Evolutionary conservation across 2,888 invertebrate genomes (phyloP).

Genomic region (Acheta domesticus): DNA sequence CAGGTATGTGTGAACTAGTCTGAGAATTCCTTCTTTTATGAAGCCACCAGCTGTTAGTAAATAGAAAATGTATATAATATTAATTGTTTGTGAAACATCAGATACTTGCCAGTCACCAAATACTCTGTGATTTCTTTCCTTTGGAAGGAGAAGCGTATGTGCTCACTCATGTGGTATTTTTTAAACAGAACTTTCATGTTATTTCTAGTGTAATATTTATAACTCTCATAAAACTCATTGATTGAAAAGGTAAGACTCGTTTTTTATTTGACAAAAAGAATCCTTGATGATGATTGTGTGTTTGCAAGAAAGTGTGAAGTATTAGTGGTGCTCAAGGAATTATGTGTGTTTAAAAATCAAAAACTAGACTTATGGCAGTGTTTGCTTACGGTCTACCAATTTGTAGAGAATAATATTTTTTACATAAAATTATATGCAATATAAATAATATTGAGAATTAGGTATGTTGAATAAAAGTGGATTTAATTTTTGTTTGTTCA

Average conservation of each 20-base stretch:
- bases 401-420: not conserved
- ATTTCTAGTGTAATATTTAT: not conserved
- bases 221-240: conserved; percentile 1
- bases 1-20: conserved; percentile 4
- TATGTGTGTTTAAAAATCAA: not conserved
- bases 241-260: conserved; percentile 10
- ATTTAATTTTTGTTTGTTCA: no score
- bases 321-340: not conserved
- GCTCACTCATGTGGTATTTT: not conserved
- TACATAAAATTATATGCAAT: conserved; percentile 9
- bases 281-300: not conserved
- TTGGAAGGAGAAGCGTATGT: not conserved
- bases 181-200: not conserved
- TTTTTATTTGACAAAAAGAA: not conserved
- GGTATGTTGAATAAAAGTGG: no score
- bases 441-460: not conserved
- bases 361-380: not conserved
- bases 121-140: conserved; percentile 12
- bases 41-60: not conserved
- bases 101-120: conserved; percentile 4
- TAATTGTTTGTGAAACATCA: not conserved
- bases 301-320: not conserved
- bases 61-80: not conserved
- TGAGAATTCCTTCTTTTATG: not conserved
- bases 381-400: conserved; percentile 4